Evolutionary conservation across 2,888 invertebrate genomes (phyloP), one percentile per base, ranked within the genome.

Genomic region (Leptarthrus brevirostris): DNA sequence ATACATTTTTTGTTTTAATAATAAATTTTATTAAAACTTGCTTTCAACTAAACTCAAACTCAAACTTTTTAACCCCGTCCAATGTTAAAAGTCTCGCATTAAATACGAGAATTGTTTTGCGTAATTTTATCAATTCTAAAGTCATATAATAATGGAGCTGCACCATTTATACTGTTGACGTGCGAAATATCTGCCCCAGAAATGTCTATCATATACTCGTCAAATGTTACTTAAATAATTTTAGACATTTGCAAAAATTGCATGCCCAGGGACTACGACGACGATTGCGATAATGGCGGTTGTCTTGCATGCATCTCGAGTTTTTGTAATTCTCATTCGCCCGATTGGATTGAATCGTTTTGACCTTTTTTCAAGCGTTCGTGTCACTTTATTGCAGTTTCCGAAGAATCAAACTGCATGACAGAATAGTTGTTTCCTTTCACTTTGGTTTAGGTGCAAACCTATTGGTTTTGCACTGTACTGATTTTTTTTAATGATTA

Each of bases 201-300:
- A 58, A 58, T 18, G 58, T 36, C 58, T 58, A 36, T 58, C 58
- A 58, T 34, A 44, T 26, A 34, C 58, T 40, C 36, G 58, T 58
- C 58, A 58, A 20, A 6, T 40, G 6, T 3, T 8, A 12, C n/a
- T 40, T 12, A 12, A n/a, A n/a, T 40, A 20, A 12, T 34, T 36
- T 58, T 36, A 16, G 34, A 58, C n/a, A 18, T 58, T 58, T 34
- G 58, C 34, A 58, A 20, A 54, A 53, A 56, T 56, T 56, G 26
- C 56, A 56, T 56, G 58, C 58, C 58, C 18, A 12, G 10, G 40
- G n/a, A 12, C n/a, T 8, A 40, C 30, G 30, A 8, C 4, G 8
- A 30, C 8, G 6, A 40, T 40, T n/a, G n/a, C n/a, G 8, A 40
- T 8, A 8, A 8, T 3, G 8, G 8, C 8, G 6, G 12, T 40